A percentile compares a stretch with the other conserved stretches of the same genome.
Conservation (phyloP, 1,140 invertebrate genomes). For the Sycophaga agraensis region DNA sequence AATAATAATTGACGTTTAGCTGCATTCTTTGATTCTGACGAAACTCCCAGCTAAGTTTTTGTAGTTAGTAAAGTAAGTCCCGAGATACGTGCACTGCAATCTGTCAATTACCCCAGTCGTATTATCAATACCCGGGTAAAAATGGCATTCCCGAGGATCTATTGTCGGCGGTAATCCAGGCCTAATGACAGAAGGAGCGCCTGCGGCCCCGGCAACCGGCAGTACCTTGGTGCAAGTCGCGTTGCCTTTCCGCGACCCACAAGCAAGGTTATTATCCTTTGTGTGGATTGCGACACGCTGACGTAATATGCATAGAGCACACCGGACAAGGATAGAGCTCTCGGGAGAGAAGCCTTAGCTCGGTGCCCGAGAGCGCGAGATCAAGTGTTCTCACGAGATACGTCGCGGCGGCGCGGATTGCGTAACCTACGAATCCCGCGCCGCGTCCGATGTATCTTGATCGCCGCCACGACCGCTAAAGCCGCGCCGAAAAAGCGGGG, state of each 20-base stretch:
- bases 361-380: constrained; percentile 4
- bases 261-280: constrained; percentile 31
- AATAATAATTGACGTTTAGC: no score
- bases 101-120: no score
- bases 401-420: background rate
- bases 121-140: no score
- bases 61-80: no score
- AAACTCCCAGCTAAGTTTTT: no score
- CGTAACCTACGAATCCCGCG: constrained; percentile 18
- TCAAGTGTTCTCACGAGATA: constrained; percentile 30
- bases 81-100: no score
- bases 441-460: constrained; percentile 7
- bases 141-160: no score
- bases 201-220: constrained; percentile 1
- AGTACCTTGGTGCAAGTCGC: background rate
- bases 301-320: constrained; percentile 17
- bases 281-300: constrained; percentile 24
- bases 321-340: constrained; percentile 19
- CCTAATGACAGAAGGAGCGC: background rate
- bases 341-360: background rate
- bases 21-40: no score
- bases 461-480: constrained; percentile 1
- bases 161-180: no score
- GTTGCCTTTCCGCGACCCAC: background rate
- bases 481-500: background rate